Percentiles rank a stretch among this genome's conserved stretches.
Conservation (phyloP, 2,113 vertebrate genomes). For the Bos indicus region DNA sequence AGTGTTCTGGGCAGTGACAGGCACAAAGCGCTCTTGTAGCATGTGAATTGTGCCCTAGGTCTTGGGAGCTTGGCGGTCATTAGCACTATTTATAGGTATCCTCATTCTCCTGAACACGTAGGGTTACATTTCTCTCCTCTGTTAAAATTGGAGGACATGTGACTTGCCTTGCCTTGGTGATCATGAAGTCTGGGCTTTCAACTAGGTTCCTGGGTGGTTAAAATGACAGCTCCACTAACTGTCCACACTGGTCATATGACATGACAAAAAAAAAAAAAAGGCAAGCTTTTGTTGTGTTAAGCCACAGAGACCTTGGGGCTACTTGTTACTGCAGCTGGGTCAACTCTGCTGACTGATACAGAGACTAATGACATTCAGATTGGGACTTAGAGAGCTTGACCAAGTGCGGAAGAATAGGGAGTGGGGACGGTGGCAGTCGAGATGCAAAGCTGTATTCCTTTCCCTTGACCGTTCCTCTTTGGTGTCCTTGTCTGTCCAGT, state of each 20-base stretch:
- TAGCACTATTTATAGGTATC: accelerated
- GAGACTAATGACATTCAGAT: not conserved
- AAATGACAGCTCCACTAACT: not conserved
- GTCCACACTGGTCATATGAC: accelerated
- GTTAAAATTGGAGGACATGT: accelerated
- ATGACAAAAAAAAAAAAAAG: not conserved
- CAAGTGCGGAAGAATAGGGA: not conserved
- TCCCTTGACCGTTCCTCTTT: too few species aligned
- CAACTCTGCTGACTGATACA: not conserved
- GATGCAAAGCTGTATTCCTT: not conserved
- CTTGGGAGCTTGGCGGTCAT: accelerated
- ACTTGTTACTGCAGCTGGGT: not conserved
- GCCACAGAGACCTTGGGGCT: not conserved
- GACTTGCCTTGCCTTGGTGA: not conserved
- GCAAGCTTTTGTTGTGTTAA: not conserved
- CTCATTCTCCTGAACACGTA: accelerated
- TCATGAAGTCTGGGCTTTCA: not conserved
- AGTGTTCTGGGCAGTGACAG: accelerated
- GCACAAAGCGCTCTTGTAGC: not conserved
- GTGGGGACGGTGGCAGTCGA: accelerated
- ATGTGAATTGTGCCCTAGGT: not conserved
- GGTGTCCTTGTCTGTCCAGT: not conserved
- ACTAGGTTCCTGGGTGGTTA: not conserved
- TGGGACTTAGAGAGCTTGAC: not conserved
- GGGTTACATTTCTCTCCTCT: not conserved